Conservation (phyloP, 2,797 vertebrate species). For the Selene dorsalis region DNA sequence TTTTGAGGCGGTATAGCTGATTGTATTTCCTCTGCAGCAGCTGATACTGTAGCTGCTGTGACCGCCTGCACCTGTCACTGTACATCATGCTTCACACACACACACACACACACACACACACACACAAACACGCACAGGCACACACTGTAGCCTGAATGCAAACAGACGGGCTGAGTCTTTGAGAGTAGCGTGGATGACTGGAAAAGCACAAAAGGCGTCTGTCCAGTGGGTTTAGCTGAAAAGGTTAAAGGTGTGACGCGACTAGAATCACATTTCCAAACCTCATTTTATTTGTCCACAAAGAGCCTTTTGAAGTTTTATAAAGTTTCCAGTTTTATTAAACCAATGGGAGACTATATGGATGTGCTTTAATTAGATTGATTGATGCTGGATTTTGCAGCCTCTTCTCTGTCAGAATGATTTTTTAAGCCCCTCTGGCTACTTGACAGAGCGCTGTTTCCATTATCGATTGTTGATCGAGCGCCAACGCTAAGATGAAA, state of each 20-base stretch:
- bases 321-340: conserved; percentile 1
- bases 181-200: conserved; percentile 48
- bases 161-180: conserved; percentile 31
- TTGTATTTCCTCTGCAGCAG: conserved; percentile 70
- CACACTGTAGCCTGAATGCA: conserved; percentile 29
- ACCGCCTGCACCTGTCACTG: conserved; percentile 73
- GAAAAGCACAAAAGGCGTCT: conserved; percentile 53
- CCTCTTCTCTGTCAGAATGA: not conserved
- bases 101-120: conserved; percentile 26
- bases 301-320: conserved; percentile 34
- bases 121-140: conserved; percentile 21
- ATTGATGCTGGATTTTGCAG: not conserved
- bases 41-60: conserved; percentile 72
- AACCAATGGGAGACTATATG: not conserved
- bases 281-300: conserved; percentile 25
- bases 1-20: conserved; percentile 46
- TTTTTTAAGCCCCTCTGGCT: not conserved
- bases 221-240: conserved; percentile 19
- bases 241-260: conserved; percentile 37
- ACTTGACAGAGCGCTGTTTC: conserved; percentile 18
- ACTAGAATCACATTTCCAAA: conserved; percentile 43
- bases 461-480: not conserved
- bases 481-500: conserved; percentile 7
- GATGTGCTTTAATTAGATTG: not conserved
- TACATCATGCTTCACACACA: conserved; percentile 33